Percentiles rank a stretch among this genome's conserved stretches.
Evolutionary conservation across 2,113 vertebrate species (phyloP).

Genomic region (Phaethornis superciliosus): DNA sequence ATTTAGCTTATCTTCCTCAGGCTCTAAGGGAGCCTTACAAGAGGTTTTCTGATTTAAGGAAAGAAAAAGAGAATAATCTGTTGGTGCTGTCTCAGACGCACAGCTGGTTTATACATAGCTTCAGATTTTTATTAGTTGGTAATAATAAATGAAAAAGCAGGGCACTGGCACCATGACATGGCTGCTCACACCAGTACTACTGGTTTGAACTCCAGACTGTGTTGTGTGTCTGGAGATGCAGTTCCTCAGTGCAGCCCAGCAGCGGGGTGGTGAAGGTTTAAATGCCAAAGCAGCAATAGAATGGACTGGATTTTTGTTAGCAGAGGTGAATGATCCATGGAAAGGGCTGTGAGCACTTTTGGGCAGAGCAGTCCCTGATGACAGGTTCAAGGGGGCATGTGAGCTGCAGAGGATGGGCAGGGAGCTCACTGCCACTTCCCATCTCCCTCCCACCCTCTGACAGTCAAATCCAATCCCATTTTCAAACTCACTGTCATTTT

Average conservation of each 20-base stretch:
- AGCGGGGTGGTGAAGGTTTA: neutral
- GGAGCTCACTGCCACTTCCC: neutral
- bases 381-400: neutral
- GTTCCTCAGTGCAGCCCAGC: neutral
- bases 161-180: neutral
- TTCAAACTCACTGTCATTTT: neutral
- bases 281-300: neutral
- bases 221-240: fast-evolving
- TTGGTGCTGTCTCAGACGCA: neutral
- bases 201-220: neutral
- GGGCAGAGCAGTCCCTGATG: neutral
- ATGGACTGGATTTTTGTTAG: neutral
- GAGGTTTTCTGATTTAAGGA: neutral
- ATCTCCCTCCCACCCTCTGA: neutral
- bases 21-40: neutral
- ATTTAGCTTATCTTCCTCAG: neutral
- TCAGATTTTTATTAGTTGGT: neutral
- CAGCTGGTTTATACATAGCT: neutral
- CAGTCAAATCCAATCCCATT: neutral
- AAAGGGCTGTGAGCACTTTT: neutral
- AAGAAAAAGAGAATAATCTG: neutral
- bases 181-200: neutral
- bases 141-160: neutral
- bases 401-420: neutral
- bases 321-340: neutral